Evolutionary conservation across 2,113 vertebrate species (phyloP), one percentile per base, ranked within the genome.

Genomic region (Podarcis raffonei): DNA sequence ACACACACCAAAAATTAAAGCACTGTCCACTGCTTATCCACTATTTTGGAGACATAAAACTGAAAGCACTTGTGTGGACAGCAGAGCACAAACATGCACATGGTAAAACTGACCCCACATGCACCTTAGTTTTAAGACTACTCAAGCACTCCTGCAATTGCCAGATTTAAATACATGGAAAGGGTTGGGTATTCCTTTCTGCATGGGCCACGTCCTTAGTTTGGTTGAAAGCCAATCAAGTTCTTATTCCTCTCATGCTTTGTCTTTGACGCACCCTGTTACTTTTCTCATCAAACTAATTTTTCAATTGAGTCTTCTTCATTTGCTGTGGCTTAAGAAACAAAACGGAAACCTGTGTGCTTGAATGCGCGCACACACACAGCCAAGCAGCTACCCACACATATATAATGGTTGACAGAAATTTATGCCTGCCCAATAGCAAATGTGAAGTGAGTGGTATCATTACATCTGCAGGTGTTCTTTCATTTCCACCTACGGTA

Each of bases 401-500:
- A 62, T 72, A 71, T 74, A 48, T 53, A 85, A 16, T 62, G 25
- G 81, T 84, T 75, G 83, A 65, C 37, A 39, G 37, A 87, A 84
- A 84, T 74, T 1, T 53, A 53, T 53, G 59, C 81, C 30, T 83
- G 35, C 76, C 81, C 42, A 66, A 83, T 30, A 74, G 53, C n/a
- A 80, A 25, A 27, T n/a, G 11, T 37, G 30, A 62, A 84, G 11
- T 32, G 81, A 69, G 65, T 53, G 30, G 30, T 80, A 79, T 78
- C 30, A 78, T 78, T 87, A 62, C 62, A 48, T 83, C 81, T 84
- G 66, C 81, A 84, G 81, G 85, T 79, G 74, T 83, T 65, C 74
- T 87, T 83, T 71, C 48, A 72, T 90, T 83, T 87, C 85, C 53
- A 71, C 86, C 66, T 35, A 83, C 85, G 87, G 78, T 69, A 90